Conservation (phyloP, 2,113 vertebrate genomes). For the Antigone vipio region DNA sequence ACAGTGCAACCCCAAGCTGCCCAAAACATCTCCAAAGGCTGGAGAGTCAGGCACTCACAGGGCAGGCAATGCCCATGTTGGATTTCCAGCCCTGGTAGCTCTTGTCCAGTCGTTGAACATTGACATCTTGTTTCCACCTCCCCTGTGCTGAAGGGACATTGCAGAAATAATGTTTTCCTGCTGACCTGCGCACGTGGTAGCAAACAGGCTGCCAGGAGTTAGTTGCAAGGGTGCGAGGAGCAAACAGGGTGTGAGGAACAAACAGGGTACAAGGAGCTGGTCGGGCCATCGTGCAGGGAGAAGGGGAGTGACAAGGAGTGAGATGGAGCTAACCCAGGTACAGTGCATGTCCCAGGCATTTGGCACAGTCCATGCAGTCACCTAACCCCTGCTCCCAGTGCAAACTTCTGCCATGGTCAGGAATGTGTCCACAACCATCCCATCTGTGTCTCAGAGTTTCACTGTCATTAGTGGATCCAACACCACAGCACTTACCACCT, state of each 20-base stretch:
- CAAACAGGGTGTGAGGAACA: background rate
- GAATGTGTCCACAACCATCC: background rate
- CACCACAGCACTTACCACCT: background rate
- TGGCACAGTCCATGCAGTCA: background rate
- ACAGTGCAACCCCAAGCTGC: background rate
- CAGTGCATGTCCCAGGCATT: background rate
- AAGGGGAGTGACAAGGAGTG: rapidly evolving
- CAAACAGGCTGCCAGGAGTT: background rate
- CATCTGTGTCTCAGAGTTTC: background rate
- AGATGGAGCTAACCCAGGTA: background rate
- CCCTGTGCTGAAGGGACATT: background rate
- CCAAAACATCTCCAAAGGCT: background rate
- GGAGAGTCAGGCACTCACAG: background rate
- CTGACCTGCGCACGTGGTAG: background rate
- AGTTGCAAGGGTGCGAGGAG: background rate
- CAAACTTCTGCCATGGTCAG: background rate
- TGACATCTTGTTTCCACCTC: background rate
- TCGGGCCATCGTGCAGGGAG: rapidly evolving
- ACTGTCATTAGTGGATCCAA: background rate
- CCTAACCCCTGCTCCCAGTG: background rate
- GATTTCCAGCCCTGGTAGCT: background rate
- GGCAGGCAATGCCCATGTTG: background rate
- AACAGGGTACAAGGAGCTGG: background rate
- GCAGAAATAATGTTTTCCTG: background rate
- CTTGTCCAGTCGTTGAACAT: background rate